phyloP scores from a whole-genome alignment of 1,140 invertebrate species.

The Brachionus sp. region DNA sequence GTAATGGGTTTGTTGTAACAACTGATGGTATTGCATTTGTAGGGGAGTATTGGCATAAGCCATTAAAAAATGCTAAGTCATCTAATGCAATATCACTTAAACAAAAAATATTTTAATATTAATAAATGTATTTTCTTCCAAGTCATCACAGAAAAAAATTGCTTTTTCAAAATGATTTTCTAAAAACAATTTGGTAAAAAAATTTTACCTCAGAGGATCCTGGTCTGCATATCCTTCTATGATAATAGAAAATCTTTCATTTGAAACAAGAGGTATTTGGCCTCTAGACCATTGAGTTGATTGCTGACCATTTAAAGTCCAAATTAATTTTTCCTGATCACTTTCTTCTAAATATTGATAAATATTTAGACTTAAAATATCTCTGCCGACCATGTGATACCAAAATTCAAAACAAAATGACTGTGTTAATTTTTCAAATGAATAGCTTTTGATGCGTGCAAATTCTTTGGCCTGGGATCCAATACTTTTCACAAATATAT shows the following conservation, averaged over 20 bases:
- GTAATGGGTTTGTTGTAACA: slow-evolving; percentile 46
- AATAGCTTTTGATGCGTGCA: slow-evolving; percentile 55
- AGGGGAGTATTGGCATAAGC: slow-evolving; percentile 51
- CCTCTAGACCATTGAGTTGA: slow-evolving; percentile 43
- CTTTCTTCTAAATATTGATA: slow-evolving; percentile 32
- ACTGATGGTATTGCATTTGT: slow-evolving; percentile 49
- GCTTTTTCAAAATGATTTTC: too few species aligned
- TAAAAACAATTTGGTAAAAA: too few species aligned
- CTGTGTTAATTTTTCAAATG: slow-evolving; percentile 50
- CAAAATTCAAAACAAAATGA: slow-evolving; percentile 43
- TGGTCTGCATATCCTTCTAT: slow-evolving; percentile 50
- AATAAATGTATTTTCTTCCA: too few species aligned
- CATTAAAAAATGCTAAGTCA: slow-evolving; percentile 51
- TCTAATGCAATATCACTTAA: slow-evolving; percentile 54
- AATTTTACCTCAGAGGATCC: slow-evolving; percentile 1
- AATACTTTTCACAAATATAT: slow-evolving; percentile 53
- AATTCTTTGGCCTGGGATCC: slow-evolving; percentile 58
- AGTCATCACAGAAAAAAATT: too few species aligned
- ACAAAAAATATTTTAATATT: slow-evolving; percentile 34
- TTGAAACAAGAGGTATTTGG: neutral
- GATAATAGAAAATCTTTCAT: slow-evolving; percentile 48
- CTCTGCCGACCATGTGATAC: slow-evolving; percentile 38
- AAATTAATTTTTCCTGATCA: neutral
- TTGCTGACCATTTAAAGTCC: slow-evolving; percentile 41
- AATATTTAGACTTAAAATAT: slow-evolving; percentile 15